These are phyloP conservation scores for Neocrepidodera transversa DNA, from an alignment of 2,888 invertebrate genomes.

Conservation along the genomic window DNA sequence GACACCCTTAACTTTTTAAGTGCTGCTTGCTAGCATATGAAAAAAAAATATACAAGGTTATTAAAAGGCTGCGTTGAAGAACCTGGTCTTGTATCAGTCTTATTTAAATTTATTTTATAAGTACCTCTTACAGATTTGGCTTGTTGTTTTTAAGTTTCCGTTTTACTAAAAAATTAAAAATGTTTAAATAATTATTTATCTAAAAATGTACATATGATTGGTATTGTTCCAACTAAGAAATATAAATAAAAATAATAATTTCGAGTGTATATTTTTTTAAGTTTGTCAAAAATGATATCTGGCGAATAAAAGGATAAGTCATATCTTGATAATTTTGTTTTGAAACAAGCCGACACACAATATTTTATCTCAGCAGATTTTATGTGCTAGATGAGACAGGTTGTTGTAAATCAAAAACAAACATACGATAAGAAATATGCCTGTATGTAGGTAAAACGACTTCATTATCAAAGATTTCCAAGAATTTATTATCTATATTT, in stretches of 20 bases:
- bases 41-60: no score
- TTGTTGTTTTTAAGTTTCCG: no score
- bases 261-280: slow-evolving; percentile 35
- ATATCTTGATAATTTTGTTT: slow-evolving; percentile 44
- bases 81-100: no score
- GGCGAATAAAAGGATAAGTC: slow-evolving; percentile 46
- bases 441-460: slow-evolving; percentile 16
- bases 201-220: no score
- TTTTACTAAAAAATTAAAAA: no score
- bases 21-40: no score
- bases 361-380: slow-evolving; percentile 52
- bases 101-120: no score
- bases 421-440: slow-evolving; percentile 43
- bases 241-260: slow-evolving; percentile 36
- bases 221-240: no score
- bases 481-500: slow-evolving; percentile 6
- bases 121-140: no score
- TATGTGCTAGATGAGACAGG: slow-evolving; percentile 54
- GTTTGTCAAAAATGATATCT: slow-evolving; percentile 43
- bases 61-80: no score
- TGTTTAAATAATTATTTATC: no score
- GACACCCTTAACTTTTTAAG: no score
- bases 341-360: slow-evolving; percentile 48
- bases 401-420: slow-evolving; percentile 49
- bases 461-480: slow-evolving; percentile 28